phyloP scores from a whole-genome alignment of 2,888 invertebrate species.

The Paralinhomoeus sp. region DNA sequence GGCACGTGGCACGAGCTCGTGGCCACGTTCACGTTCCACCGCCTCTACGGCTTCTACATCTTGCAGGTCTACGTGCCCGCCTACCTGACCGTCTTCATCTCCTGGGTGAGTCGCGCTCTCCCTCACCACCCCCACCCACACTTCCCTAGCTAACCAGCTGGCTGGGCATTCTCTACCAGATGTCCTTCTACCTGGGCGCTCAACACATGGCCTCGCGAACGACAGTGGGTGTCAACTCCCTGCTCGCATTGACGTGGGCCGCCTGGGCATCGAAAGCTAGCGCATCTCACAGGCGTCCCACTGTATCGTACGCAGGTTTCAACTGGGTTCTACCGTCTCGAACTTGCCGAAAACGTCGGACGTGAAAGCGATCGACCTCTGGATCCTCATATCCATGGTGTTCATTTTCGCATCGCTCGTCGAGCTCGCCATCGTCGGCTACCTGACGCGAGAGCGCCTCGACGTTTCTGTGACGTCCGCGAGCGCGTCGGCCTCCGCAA shows the following conservation, averaged over 20 bases:
- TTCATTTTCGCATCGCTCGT: slow-evolving; percentile 23
- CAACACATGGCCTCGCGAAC: slow-evolving; percentile 23
- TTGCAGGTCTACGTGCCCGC: slow-evolving; percentile 21
- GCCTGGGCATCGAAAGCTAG: neutral
- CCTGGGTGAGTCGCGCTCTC: slow-evolving; percentile 11
- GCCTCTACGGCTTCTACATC: slow-evolving; percentile 24
- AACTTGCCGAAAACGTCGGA: slow-evolving; percentile 24
- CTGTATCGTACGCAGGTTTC: slow-evolving; percentile 9
- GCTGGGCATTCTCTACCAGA: slow-evolving; percentile 8
- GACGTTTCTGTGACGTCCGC: neutral
- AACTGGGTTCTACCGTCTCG: slow-evolving; percentile 23
- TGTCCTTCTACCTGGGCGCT: slow-evolving; percentile 22
- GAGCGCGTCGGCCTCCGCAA: neutral
- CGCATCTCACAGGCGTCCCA: neutral
- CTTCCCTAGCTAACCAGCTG: neutral
- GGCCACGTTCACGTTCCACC: slow-evolving; percentile 24
- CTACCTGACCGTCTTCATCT: slow-evolving; percentile 22
- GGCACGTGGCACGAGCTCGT: slow-evolving; percentile 24
- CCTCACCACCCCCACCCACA: neutral
- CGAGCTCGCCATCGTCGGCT: slow-evolving; percentile 23
- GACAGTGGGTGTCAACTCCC: slow-evolving; percentile 24
- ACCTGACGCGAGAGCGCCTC: slow-evolving; percentile 1
- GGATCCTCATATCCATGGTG: slow-evolving; percentile 23
- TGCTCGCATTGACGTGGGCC: slow-evolving; percentile 14
- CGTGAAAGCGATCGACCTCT: slow-evolving; percentile 24